Conservation (phyloP, 2,797 vertebrate species). For the Morelia viridis region DNA sequence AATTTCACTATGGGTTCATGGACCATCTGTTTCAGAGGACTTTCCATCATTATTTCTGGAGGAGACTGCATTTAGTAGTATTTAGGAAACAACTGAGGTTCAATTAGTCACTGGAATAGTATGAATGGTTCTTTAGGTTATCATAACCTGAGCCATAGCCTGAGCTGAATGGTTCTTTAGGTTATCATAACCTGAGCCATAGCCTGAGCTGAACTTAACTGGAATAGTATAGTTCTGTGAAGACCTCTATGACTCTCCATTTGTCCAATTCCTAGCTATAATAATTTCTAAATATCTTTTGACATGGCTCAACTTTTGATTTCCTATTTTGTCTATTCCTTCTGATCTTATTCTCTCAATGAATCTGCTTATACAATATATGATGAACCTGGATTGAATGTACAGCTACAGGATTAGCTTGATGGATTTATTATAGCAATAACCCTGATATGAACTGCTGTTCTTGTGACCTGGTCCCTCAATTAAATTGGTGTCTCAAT, state of each 20-base stretch:
- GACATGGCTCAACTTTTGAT: background rate
- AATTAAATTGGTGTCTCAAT: background rate
- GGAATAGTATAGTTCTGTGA: background rate
- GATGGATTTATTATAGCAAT: background rate
- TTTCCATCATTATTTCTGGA: background rate
- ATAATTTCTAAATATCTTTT: background rate
- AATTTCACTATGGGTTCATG: background rate
- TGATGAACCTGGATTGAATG: background rate
- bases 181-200: background rate
- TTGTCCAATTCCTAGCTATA: background rate
- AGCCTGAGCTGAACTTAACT: background rate
- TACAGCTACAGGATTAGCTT: background rate
- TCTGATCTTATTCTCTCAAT: background rate
- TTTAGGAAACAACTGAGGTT: background rate
- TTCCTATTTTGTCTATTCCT: background rate
- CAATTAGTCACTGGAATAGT: background rate
- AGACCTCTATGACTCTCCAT: background rate
- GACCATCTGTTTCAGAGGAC: background rate
- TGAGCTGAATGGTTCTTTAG: conserved; percentile 19
- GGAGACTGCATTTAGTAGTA: background rate
- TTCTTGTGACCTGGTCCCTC: background rate
- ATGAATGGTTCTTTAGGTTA: conserved; percentile 10
- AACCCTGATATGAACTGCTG: background rate
- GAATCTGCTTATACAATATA: background rate
- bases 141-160: background rate